Percentiles rank a stretch among this genome's conserved stretches.
Conservation (phyloP, 2,888 invertebrate species). For the Parnassius mnemosyne region DNA sequence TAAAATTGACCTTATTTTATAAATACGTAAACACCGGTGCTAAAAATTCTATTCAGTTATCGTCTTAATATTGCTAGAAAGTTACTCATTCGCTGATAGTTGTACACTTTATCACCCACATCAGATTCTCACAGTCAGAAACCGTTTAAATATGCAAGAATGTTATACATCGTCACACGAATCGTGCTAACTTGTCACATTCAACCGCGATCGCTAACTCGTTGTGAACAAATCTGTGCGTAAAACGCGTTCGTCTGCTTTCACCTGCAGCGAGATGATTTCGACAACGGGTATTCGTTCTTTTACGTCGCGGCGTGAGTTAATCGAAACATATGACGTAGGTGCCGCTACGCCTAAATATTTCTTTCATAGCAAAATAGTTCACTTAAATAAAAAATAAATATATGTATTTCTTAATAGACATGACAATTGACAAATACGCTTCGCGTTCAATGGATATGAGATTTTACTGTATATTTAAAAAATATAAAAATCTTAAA, state of each 20-base stretch:
- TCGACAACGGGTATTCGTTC: conserved; percentile 26
- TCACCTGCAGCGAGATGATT: conserved; percentile 34
- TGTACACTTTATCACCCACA: conserved; percentile 3
- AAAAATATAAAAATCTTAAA: too few relatives aligned
- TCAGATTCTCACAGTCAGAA: conserved; percentile 7
- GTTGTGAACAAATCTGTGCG: conserved; percentile 32
- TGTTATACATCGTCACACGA: conserved; percentile 14
- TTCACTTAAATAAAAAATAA: too few relatives aligned
- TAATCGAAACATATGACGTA: neutral
- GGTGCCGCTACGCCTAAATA: conserved; percentile 20
- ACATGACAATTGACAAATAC: too few relatives aligned
- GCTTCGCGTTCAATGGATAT: too few relatives aligned
- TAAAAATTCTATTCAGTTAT: too few relatives aligned
- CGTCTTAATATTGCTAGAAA: too few relatives aligned
- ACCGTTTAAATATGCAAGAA: conserved; percentile 23
- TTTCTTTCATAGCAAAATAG: neutral
- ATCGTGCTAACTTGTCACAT: conserved; percentile 21
- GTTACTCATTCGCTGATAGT: neutral
- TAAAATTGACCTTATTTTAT: too few relatives aligned
- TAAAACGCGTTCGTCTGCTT: conserved; percentile 37
- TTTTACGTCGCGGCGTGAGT: conserved; percentile 9
- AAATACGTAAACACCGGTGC: too few relatives aligned
- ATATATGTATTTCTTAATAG: too few relatives aligned
- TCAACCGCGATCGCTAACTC: conserved; percentile 12
- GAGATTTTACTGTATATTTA: too few relatives aligned